Evolutionary conservation across 2,113 vertebrate species (phyloP).

Genomic region (Scolopax mira): DNA sequence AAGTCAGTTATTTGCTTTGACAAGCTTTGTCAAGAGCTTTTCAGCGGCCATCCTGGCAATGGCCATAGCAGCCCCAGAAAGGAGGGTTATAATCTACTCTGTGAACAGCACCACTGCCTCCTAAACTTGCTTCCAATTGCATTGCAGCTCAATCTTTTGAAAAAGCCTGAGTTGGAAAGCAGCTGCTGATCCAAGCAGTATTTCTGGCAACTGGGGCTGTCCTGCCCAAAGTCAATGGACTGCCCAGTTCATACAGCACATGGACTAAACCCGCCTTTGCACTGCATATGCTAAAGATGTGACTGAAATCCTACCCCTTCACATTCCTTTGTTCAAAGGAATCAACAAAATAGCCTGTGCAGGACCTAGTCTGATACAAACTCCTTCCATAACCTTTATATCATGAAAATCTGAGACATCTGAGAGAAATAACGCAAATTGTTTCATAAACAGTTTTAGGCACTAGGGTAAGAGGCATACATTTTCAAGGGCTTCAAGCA

Average conservation of each 20-base stretch:
- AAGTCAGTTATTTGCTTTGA: not conserved
- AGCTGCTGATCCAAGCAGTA: conserved; percentile 42
- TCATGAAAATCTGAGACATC: not conserved
- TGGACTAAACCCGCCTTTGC: not conserved
- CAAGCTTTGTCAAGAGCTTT: not conserved
- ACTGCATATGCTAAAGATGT: not conserved
- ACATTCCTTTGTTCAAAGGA: not conserved
- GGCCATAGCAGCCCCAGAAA: not conserved
- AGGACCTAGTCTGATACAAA: not conserved
- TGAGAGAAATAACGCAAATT: not conserved
- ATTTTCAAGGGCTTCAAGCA: not conserved
- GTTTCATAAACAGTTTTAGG: not conserved
- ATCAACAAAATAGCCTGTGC: not conserved
- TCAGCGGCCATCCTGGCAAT: not conserved
- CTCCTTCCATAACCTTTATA: not conserved
- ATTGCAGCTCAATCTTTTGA: not conserved
- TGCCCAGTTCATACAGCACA: not conserved
- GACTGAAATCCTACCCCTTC: not conserved
- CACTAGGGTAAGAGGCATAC: not conserved
- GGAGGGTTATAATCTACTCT: not conserved
- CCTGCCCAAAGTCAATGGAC: conserved; percentile 29
- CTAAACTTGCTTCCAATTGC: not conserved
- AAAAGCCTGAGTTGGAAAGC: not conserved
- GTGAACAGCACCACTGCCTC: not conserved
- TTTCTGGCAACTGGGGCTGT: conserved; percentile 57